phyloP scores from a whole-genome alignment of 1,140 invertebrate species.

The Meloidogyne chitwoodi region DNA sequence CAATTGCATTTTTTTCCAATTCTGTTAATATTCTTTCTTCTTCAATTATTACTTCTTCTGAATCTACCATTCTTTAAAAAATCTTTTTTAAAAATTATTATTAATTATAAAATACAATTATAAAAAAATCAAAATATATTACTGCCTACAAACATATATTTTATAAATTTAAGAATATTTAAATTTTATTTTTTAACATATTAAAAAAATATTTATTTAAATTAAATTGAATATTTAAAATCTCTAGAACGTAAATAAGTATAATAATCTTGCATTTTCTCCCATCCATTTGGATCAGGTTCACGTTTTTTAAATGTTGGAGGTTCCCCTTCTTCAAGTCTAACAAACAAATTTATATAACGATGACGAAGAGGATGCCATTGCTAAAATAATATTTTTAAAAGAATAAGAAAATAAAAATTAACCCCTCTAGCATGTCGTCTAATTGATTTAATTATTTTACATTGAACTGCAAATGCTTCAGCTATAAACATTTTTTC shows the following conservation, averaged over 20 bases:
- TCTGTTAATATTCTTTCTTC: constrained; percentile 27
- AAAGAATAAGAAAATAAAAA: neutral
- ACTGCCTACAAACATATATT: too few species aligned
- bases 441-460: constrained; percentile 53
- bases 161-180: too few species aligned
- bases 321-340: constrained; percentile 49
- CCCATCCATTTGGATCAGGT: constrained; percentile 47
- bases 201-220: constrained; percentile 4
- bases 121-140: too few species aligned
- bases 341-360: constrained; percentile 53
- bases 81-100: too few species aligned
- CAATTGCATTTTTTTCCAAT: constrained; percentile 44
- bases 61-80: constrained; percentile 28
- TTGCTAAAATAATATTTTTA: neutral
- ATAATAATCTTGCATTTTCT: constrained; percentile 56
- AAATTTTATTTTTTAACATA: neutral
- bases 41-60: constrained; percentile 29
- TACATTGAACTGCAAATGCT: constrained; percentile 47
- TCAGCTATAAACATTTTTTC: constrained; percentile 56
- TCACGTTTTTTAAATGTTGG: constrained; percentile 37
- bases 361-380: constrained; percentile 50
- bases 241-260: constrained; percentile 50
- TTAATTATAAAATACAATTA: too few species aligned
- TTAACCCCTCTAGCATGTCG: constrained; percentile 51
- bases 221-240: constrained; percentile 58